Base-by-base conservation (phyloP, 92 coral and sea anemone genomes). In the Muricea muricata region DNA sequence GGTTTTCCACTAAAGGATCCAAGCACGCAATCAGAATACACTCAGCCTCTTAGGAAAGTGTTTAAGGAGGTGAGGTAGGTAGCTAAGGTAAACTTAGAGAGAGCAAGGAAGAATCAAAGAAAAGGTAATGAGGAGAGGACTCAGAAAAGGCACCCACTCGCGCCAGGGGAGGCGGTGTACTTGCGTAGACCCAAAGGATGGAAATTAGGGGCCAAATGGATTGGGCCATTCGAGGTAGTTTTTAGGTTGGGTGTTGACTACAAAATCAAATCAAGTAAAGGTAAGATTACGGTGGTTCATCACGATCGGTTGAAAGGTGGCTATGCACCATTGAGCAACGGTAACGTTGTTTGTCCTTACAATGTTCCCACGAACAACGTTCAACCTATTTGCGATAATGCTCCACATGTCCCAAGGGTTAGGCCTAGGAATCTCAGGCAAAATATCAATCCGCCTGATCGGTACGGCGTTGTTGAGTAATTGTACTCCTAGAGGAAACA, bases 151-250 rank as follows among this genome's bases (percentile, higher is more conserved):
- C 31, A 63, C 13, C 85, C 85, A n/a, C 75, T 74, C 34, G 26
- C 54, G 13, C 57, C 72, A 60, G 84, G 83, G 12, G 83, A 88
- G 61, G 28, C 80, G 6, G 91, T 88, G 4, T 72, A 34, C 67
- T 21, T 88, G 57, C 60, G 75, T 30, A 34, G 88, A 54, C 88
- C 91, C 11, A 84, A 84, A 35, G 35, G 54, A n/a, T 84, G 91
- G 91, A 88, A 88, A 45, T 68, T 88, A 9, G 91, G 91, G 15
- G 46, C 32, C 7, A 88, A 88, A 65, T 88, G 91, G 89, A 34
- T 84, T 6, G 88, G 91, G 21, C 91, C 91, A 7, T 84, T 33
- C 57, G 52, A 66, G 29, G 67, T 88, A 14, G 31, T 84, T 66
- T 23, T 47, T 57, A 25, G 82, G 23, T 52, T 23, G 39, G 91